Evolutionary conservation across 92 coral and sea anemone genomes (phyloP).

Genomic region (Blastomussa wellsi): DNA sequence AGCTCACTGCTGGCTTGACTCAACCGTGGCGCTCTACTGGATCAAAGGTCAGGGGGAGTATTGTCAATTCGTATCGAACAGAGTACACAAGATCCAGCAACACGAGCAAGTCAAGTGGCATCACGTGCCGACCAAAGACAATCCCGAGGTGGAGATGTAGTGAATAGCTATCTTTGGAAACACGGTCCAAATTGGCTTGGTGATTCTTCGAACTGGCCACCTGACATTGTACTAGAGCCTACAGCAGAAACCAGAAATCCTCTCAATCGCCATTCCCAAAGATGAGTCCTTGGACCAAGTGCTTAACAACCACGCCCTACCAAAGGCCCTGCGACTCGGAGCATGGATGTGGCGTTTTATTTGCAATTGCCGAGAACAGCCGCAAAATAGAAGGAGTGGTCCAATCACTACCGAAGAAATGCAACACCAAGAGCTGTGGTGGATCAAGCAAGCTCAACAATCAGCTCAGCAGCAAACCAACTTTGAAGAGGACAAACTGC

Average conservation of each 20-base stretch:
- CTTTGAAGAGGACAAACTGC: conserved; percentile 35
- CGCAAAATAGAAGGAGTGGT: conserved; percentile 26
- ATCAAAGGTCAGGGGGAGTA: conserved; percentile 57
- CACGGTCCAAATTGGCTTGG: conserved; percentile 48
- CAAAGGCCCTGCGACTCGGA: conserved; percentile 35
- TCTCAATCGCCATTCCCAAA: conserved; percentile 10
- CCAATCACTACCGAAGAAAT: conserved; percentile 51
- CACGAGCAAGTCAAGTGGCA: conserved; percentile 53
- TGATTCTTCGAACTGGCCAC: conserved; percentile 41
- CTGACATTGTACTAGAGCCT: conserved; percentile 33
- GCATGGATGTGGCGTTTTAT: conserved; percentile 54
- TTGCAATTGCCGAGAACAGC: conserved; percentile 15
- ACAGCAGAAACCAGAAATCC: conserved; percentile 36
- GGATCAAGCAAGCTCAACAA: conserved; percentile 43
- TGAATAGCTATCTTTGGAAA: conserved; percentile 38
- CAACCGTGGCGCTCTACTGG: conserved; percentile 49
- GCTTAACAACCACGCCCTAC: conserved; percentile 4
- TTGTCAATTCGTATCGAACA: conserved; percentile 35
- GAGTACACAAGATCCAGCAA: conserved; percentile 59
- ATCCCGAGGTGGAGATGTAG: conserved; percentile 46
- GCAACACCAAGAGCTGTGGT: conserved; percentile 26
- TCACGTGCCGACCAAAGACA: conserved; percentile 50
- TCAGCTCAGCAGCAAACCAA: conserved; percentile 17
- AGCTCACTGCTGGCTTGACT: conserved; percentile 43
- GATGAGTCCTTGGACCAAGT: conserved; percentile 20